Percentiles rank a stretch among this genome's conserved stretches.
Evolutionary conservation across 2,888 invertebrate species (phyloP).

Genomic region (Acanthosepion esculentum): DNA sequence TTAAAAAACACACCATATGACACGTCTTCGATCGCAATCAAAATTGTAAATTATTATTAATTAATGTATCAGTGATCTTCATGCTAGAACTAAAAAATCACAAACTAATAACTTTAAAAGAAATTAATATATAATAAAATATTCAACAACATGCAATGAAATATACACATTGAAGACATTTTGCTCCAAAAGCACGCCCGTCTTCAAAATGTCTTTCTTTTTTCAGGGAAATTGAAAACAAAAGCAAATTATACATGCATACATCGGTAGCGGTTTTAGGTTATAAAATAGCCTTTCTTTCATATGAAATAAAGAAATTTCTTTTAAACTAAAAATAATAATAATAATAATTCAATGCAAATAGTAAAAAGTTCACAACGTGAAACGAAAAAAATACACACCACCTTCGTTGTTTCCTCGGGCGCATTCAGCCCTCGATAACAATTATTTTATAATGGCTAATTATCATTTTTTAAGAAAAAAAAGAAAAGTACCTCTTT

Average conservation of each 20-base stretch:
- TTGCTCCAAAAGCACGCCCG: background rate
- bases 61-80: background rate
- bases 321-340: too few species aligned
- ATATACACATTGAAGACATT: background rate
- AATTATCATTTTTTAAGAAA: background rate
- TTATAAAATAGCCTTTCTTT: background rate
- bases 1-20: too few species aligned
- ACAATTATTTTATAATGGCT: background rate
- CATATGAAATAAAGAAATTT: too few species aligned
- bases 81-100: background rate
- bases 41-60: background rate
- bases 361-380: background rate
- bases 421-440: too few species aligned
- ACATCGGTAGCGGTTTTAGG: background rate
- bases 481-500: background rate
- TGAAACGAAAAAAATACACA: background rate
- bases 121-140: background rate
- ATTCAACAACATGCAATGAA: background rate
- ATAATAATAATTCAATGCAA: background rate
- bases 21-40: background rate
- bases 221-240: background rate
- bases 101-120: background rate
- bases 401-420: background rate
- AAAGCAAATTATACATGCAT: background rate
- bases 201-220: too few species aligned